phyloP scores from a whole-genome alignment of 2,797 vertebrate species.

The Myotis vivesi region DNA sequence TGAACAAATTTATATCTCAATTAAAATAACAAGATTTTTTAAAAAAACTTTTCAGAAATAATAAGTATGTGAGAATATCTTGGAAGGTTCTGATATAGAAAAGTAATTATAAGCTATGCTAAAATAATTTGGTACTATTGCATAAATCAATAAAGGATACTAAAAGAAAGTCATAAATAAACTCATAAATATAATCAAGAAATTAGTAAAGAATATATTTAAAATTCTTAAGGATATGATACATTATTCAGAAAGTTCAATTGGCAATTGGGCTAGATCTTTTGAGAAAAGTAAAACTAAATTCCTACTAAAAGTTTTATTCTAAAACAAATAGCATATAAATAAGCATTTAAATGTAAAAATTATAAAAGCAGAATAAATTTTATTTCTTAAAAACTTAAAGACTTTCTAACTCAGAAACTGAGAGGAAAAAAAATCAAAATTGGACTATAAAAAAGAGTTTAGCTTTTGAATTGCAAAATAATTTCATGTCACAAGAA shows the following conservation, averaged over 20 bases:
- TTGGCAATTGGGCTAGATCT: neutral
- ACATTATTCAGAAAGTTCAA: neutral
- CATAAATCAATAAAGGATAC: neutral
- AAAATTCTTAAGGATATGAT: neutral
- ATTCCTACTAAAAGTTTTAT: neutral
- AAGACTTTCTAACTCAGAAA: neutral
- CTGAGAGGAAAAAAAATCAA: neutral
- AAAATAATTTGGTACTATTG: neutral
- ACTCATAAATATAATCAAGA: neutral
- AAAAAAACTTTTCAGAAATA: neutral
- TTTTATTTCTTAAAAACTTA: neutral
- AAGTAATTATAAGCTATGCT: neutral
- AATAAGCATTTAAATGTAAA: neutral
- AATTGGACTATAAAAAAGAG: neutral
- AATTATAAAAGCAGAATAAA: neutral
- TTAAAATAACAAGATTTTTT: neutral
- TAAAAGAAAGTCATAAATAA: neutral
- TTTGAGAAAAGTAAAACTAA: neutral
- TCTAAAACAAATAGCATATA: neutral
- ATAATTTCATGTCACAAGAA: slow-evolving; percentile 15
- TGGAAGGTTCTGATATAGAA: neutral
- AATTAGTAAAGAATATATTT: neutral
- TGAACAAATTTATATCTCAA: neutral
- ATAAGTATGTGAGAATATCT: neutral
- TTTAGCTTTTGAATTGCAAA: slow-evolving; percentile 8